Percentiles rank a stretch among this genome's conserved stretches.
Conservation (phyloP, 2,888 invertebrate genomes). For the Mantis religiosa region DNA sequence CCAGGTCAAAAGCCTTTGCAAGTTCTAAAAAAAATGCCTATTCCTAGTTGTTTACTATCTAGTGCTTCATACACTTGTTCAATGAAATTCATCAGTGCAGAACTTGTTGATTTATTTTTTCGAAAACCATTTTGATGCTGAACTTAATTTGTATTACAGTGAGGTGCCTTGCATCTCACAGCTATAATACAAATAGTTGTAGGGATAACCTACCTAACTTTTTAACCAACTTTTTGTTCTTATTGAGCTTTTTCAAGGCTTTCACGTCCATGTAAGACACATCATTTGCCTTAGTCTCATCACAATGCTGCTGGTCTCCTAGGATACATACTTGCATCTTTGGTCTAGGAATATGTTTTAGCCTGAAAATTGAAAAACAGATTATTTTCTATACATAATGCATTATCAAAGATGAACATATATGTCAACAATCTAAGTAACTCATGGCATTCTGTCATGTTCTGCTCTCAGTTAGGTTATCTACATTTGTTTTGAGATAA, state of each 20-base stretch:
- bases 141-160: no score
- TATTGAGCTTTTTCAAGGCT: slow-evolving; percentile 97
- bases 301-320: slow-evolving; percentile 99
- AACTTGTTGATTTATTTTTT: no score
- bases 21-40: no score
- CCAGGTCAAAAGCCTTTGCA: no score
- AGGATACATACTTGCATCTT: slow-evolving; percentile 98
- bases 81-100: no score
- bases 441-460: not conserved
- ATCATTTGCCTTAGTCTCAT: slow-evolving; percentile 88
- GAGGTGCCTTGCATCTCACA: no score
- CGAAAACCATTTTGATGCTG: no score
- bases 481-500: slow-evolving; percentile 48
- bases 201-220: slow-evolving; percentile 72
- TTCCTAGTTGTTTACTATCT: no score
- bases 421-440: no score
- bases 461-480: slow-evolving; percentile 34
- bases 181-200: no score
- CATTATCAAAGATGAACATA: no score
- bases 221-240: slow-evolving; percentile 99
- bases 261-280: slow-evolving; percentile 98
- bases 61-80: no score
- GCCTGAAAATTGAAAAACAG: slow-evolving; percentile 55
- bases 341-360: slow-evolving; percentile 96
- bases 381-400: not conserved